Conservation (phyloP, 1,140 invertebrate genomes). For the Amphibalanus amphitrite region DNA sequence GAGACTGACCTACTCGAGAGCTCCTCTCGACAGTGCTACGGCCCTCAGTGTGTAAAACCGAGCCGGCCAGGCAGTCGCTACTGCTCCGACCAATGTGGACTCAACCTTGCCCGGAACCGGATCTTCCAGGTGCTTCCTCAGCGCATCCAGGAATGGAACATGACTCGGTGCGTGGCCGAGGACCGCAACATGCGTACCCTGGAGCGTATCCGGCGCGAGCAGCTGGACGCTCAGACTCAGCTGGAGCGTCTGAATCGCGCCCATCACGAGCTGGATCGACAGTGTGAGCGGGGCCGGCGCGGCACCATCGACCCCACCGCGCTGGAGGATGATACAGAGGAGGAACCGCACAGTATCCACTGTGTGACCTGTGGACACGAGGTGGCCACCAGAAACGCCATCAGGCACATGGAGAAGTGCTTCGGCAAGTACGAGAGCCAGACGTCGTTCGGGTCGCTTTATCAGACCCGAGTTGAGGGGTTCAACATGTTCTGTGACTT, state of each 20-base stretch:
- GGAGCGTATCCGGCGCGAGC: constrained; percentile 60
- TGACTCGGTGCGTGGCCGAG: constrained; percentile 73
- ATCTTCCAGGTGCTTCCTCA: constrained; percentile 74
- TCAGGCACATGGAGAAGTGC: constrained; percentile 89
- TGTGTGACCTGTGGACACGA: constrained; percentile 95
- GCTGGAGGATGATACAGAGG: constrained; percentile 47
- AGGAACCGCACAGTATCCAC: constrained; percentile 51
- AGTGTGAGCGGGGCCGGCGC: constrained; percentile 57
- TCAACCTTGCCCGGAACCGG: constrained; percentile 68
- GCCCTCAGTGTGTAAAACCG: constrained; percentile 61
- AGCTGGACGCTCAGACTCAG: constrained; percentile 51
- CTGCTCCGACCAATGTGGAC: constrained; percentile 83
- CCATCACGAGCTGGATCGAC: constrained; percentile 11
- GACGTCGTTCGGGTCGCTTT: constrained; percentile 86
- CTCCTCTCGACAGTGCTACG: constrained; percentile 56
- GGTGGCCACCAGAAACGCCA: constrained; percentile 52
- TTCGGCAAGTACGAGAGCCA: constrained; percentile 96
- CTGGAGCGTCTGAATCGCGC: constrained; percentile 22
- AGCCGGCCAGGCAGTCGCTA: constrained; percentile 78
- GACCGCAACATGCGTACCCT: constrained; percentile 64
- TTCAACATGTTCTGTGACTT: constrained; percentile 96
- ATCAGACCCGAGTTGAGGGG: constrained; percentile 83
- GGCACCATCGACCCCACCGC: constrained; percentile 39
- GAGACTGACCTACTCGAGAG: neutral
- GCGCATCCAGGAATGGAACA: constrained; percentile 83